Conservation (phyloP, 2,888 invertebrate genomes). For the Papilio gigon region DNA sequence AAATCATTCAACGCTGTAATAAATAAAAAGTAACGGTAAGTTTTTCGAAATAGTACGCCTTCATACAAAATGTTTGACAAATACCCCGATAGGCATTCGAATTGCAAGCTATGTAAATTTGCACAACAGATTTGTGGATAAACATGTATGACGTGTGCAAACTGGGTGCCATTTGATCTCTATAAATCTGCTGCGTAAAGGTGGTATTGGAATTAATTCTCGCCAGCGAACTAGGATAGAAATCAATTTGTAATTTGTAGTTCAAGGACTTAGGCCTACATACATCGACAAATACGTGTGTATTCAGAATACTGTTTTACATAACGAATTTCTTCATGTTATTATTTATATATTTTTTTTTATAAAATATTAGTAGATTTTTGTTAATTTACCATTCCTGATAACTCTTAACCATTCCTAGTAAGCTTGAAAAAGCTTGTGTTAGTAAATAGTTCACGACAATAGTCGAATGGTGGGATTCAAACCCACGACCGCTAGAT, state of each 20-base stretch:
- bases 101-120: slow-evolving; percentile 7
- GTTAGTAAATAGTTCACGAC: no score
- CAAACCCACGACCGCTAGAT: no score
- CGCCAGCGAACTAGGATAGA: neutral
- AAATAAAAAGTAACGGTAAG: no score
- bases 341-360: no score
- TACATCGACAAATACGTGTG: neutral
- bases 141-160: slow-evolving; percentile 15
- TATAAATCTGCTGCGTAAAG: slow-evolving; percentile 1
- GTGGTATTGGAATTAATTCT: neutral
- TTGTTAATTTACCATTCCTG: no score
- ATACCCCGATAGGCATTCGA: slow-evolving; percentile 1
- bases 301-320: no score
- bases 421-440: no score
- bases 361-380: no score
- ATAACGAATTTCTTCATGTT: no score
- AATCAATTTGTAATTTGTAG: neutral
- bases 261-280: neutral
- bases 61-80: neutral
- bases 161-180: slow-evolving; percentile 4
- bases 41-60: neutral
- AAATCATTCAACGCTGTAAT: no score
- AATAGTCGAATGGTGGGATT: no score
- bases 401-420: no score
- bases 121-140: slow-evolving; percentile 12